phyloP scores from a whole-genome alignment of 1,140 invertebrate species.

The Tetraneura akinire region DNA sequence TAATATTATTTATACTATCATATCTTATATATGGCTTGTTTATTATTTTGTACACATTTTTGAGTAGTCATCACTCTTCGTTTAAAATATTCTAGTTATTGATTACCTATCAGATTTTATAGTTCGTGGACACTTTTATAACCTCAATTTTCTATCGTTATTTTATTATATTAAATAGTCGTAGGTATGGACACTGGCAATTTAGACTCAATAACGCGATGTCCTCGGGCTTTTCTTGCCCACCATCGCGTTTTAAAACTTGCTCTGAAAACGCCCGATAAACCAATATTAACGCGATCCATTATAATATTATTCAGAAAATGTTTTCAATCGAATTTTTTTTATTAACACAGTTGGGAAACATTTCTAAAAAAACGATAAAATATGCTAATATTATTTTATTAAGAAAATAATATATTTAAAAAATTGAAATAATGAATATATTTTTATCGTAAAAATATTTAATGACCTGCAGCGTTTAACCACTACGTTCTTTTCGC shows the following conservation, averaged over 20 bases:
- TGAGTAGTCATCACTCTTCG: background rate
- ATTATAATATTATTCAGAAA: conserved; percentile 9
- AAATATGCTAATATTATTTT: background rate
- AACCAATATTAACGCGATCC: conserved; percentile 8
- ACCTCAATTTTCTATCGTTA: conserved; percentile 8
- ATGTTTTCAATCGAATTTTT: conserved; percentile 32
- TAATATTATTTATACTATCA: background rate
- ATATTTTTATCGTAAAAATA: conserved; percentile 3
- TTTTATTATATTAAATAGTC: background rate
- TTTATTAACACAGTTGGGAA: background rate
- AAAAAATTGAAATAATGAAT: background rate
- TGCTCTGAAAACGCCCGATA: background rate
- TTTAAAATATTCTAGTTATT: background rate
- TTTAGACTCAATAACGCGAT: background rate
- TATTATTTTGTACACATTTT: background rate
- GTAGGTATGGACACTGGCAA: background rate
- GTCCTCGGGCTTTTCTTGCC: background rate
- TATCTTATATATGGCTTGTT: background rate
- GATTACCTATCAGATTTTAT: conserved; percentile 28
- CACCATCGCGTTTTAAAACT: background rate
- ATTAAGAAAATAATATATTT: background rate
- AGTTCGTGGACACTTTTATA: background rate
- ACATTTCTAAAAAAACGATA: conserved; percentile 3
- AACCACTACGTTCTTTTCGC: background rate
- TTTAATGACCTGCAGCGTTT: background rate